Evolutionary conservation across 2,797 vertebrate species (phyloP), one percentile per base, ranked within the genome.

Genomic region (Zalophus californianus): DNA sequence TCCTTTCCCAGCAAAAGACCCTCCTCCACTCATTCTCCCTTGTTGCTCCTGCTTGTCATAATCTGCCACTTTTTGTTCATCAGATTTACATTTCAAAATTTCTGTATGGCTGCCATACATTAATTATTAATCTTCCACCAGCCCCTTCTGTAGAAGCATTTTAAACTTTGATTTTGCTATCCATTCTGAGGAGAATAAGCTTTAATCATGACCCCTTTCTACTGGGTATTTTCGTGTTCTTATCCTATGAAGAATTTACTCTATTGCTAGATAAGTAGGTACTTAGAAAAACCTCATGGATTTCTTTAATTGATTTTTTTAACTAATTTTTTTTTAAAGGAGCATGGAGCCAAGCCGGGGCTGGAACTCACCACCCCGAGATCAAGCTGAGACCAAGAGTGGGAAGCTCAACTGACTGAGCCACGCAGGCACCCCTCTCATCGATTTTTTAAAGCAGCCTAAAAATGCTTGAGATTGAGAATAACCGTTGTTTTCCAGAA

Each of bases 51-150:
- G 97, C 98, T 98, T 98, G 98, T 98, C 98, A 97, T 98, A 98
- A 98, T 97, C 98, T 85, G 97, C 97, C 97, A 97, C 97, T 97
- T 99, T 97, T 98, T 98, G 97, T 91, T 91, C 97, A 98, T 97
- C 97, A 98, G 97, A 98, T 98, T 99, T 98, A 98, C 98, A 98
- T 98, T 99, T 98, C 98, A 98, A 98, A 98, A 98, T 98, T 98
- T 98, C 97, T 97, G 95, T 97, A 98, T 98, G 90, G 96, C 98
- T 98, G 95, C 98, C 98, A 96, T 97, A 97, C 97, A 98, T 99
- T 98, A 98, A 99, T 98, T 98, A 98, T 99, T 99, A 98, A 98
- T 98, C 97, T 98, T 98, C 97, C 96, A 98, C 96, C 97, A 98
- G 95, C 98, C 94, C 97, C 97, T 98, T 98, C 97, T 98, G 97